Evolutionary conservation across 1,140 invertebrate species (phyloP), one percentile per base, ranked within the genome.

Genomic region (Sogatella furcifera): DNA sequence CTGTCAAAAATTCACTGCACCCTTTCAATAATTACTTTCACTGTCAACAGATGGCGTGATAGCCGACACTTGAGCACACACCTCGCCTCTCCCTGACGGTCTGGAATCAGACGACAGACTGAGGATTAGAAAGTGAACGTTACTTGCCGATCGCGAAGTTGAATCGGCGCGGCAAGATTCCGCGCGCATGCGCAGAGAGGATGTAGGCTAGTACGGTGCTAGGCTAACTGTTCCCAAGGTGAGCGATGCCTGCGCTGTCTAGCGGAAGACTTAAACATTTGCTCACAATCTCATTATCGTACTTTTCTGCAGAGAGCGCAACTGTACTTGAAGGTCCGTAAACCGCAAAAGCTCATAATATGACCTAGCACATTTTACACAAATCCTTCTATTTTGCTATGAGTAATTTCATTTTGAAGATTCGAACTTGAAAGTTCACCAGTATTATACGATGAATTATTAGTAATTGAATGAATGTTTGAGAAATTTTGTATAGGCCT

Each of bases 81-180:
- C 46, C 15, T 49, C 5, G 5, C 46, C 21, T 49, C 43, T n/a
- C 15, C 21, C 46, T 49, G 15, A 17, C 46, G 46, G 34, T 22
- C 21, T 49, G 46, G 1, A 14, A 22, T 49, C 46, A 49, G 46
- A 49, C 15, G 21, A 49, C 46, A 15, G 46, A 49, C 46, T 49
- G 46, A 38, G 11, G 46, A 49, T 49, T 49, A 49, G 46, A 49
- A 49, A 49, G 46, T 49, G 46, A 49, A 49, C 46, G 46, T 49
- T 22, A 49, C 46, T 49, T 14, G 34, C 34, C 34, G 34, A 38
- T 49, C 46, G 46, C 46, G 17, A 49, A 49, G 11, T 49, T 49
- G 46, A 49, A 49, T 49, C 46, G 46, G 6, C 46, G 46, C 46
- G 46, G 46, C 46, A 19, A 49, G 46, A 49, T 22, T 49, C 4